These are phyloP conservation scores for Paracanthobrama guichenoti DNA, from an alignment of 2,113 vertebrate species.

Conservation along the genomic window DNA sequence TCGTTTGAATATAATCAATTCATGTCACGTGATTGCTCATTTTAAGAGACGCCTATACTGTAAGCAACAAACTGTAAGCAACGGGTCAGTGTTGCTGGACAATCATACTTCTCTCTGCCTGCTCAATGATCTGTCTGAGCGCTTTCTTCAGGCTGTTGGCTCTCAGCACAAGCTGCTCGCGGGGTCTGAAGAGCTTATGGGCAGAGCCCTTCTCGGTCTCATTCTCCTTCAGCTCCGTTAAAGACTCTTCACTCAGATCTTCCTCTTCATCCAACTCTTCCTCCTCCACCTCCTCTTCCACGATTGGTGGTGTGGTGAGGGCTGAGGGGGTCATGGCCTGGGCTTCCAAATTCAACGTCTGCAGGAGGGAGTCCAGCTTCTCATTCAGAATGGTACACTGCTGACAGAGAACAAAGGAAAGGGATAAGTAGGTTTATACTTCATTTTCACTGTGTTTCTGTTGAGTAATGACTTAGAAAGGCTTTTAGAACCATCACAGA, in stretches of 20 bases:
- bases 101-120: constrained; percentile 88
- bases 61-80: not conserved
- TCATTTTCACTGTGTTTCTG: not conserved
- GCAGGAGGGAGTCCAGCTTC: constrained; percentile 90
- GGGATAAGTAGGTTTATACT: not conserved
- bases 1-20: not conserved
- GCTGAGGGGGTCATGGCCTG: constrained; percentile 71
- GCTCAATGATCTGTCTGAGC: constrained; percentile 92
- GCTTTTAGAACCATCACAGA: not conserved
- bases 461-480: not conserved
- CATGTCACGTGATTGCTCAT: not conserved
- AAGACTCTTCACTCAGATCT: constrained; percentile 70
- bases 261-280: constrained; percentile 71
- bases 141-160: constrained; percentile 95
- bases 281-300: constrained; percentile 84
- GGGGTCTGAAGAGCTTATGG: constrained; percentile 84
- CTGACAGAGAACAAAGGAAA: constrained; percentile 2
- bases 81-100: not conserved
- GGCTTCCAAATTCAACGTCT: constrained; percentile 85
- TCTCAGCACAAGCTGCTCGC: constrained; percentile 89
- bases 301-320: constrained; percentile 75
- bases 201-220: constrained; percentile 77
- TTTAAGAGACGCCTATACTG: not conserved
- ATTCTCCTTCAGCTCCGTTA: constrained; percentile 87
- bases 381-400: constrained; percentile 91